phyloP scores from a whole-genome alignment of 2,888 invertebrate species.

The Tachina grossa region DNA sequence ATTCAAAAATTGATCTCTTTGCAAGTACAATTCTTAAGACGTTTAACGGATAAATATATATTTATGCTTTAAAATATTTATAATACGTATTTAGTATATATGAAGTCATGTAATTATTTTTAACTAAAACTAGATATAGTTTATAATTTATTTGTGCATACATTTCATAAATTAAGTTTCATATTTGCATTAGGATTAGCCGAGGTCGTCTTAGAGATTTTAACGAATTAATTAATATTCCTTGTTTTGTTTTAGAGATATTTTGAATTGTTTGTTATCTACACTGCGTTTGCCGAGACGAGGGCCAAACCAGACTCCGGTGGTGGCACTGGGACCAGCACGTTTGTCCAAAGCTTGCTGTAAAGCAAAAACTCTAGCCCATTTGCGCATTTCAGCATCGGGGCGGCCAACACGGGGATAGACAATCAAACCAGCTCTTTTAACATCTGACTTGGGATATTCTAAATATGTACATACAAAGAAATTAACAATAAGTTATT shows the following conservation, averaged over 20 bases:
- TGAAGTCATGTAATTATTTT: constrained; percentile 37
- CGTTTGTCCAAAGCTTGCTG: constrained; percentile 81
- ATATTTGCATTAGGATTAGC: constrained; percentile 20
- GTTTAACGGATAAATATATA: constrained; percentile 3
- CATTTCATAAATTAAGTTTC: constrained; percentile 17
- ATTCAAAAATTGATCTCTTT: constrained; percentile 76
- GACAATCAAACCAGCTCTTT: constrained; percentile 82
- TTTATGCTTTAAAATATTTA: constrained; percentile 41
- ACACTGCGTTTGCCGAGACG: constrained; percentile 85
- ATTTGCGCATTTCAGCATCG: constrained; percentile 80
- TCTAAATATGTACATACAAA: constrained; percentile 73
- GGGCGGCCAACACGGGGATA: constrained; percentile 83
- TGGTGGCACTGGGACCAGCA: constrained; percentile 81
- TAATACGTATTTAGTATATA: constrained; percentile 9
- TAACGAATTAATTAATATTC: constrained; percentile 66
- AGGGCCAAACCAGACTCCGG: constrained; percentile 88
- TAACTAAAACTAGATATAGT: constrained; percentile 16
- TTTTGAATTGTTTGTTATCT: constrained; percentile 64
- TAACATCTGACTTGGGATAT: constrained; percentile 80
- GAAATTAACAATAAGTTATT: too few relatives aligned
- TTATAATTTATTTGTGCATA: constrained; percentile 27
- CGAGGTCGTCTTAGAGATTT: constrained; percentile 39
- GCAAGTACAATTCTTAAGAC: constrained; percentile 34
- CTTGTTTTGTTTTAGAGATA: constrained; percentile 54
- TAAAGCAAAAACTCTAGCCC: constrained; percentile 79